These are phyloP conservation scores for Xylocampa areola DNA, from an alignment of 2,888 invertebrate species.

Conservation along the genomic window DNA sequence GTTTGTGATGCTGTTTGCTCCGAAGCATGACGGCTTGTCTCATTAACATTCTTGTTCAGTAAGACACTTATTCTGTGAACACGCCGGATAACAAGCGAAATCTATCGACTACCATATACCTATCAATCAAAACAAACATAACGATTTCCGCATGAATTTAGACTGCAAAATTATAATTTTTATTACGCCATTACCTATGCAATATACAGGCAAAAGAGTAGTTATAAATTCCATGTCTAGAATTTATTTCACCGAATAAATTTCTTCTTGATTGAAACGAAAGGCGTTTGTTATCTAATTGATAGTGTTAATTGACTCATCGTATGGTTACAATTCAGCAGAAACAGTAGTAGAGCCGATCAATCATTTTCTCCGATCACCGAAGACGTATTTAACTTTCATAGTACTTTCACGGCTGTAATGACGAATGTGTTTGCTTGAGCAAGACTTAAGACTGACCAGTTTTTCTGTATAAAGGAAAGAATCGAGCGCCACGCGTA, in stretches of 20 bases:
- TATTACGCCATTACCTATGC: constrained; percentile 60
- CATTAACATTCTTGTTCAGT: constrained; percentile 70
- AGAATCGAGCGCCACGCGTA: constrained; percentile 52
- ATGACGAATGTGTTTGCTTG: constrained; percentile 72
- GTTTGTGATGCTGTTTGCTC: constrained; percentile 63
- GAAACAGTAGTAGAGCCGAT: constrained; percentile 69
- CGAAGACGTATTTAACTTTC: constrained; percentile 65
- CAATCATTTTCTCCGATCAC: constrained; percentile 71
- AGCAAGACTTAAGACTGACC: constrained; percentile 60
- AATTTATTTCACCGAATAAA: constrained; percentile 54
- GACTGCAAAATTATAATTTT: constrained; percentile 55
- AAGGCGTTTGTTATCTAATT: constrained; percentile 62
- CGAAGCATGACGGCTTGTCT: constrained; percentile 63
- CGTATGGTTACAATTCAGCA: constrained; percentile 59
- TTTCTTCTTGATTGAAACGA: constrained; percentile 61
- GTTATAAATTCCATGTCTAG: constrained; percentile 41
- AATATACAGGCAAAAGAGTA: constrained; percentile 46
- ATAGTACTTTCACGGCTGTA: constrained; percentile 72
- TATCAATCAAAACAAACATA: constrained; percentile 66
- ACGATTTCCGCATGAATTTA: constrained; percentile 66
- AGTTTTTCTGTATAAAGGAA: constrained; percentile 61
- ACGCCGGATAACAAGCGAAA: constrained; percentile 63
- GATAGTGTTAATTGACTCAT: constrained; percentile 66
- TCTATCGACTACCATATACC: constrained; percentile 63
- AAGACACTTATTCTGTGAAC: constrained; percentile 49